Conservation (phyloP, 2,797 vertebrate species). For the Pangasius sanitwongsei region DNA sequence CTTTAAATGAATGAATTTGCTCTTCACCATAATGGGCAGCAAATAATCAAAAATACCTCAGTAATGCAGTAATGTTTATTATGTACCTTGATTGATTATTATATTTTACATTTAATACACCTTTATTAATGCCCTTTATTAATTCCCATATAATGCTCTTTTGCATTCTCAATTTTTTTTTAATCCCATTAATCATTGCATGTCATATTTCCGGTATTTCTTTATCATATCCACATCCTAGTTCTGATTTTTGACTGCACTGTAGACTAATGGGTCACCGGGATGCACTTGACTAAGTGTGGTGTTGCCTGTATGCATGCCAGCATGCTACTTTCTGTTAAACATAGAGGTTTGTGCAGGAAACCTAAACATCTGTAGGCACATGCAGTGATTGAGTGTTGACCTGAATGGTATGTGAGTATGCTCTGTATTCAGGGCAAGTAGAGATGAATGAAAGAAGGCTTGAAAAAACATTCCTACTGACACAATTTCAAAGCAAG, state of each 20-base stretch:
- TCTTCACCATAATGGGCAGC: neutral
- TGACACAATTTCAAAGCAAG: neutral
- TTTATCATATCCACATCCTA: neutral
- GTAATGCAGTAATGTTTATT: neutral
- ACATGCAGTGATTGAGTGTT: neutral
- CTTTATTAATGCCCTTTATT: constrained; percentile 8
- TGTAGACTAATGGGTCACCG: constrained; percentile 8
- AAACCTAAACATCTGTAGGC: neutral
- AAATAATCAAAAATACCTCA: neutral
- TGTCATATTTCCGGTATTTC: neutral
- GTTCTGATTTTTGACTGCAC: neutral
- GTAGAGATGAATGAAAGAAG: neutral
- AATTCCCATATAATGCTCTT: neutral
- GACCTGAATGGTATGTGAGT: neutral
- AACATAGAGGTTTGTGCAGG: constrained; percentile 6
- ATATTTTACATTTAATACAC: neutral
- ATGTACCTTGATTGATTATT: neutral
- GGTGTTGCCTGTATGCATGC: constrained; percentile 46
- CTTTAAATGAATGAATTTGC: neutral
- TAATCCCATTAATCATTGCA: neutral
- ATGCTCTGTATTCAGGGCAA: neutral
- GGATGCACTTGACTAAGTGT: constrained; percentile 43
- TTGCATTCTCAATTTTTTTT: neutral
- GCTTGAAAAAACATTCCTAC: no score
- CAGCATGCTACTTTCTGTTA: constrained; percentile 46